Conservation (phyloP, 1,140 invertebrate species). For the Nymphalis io region DNA sequence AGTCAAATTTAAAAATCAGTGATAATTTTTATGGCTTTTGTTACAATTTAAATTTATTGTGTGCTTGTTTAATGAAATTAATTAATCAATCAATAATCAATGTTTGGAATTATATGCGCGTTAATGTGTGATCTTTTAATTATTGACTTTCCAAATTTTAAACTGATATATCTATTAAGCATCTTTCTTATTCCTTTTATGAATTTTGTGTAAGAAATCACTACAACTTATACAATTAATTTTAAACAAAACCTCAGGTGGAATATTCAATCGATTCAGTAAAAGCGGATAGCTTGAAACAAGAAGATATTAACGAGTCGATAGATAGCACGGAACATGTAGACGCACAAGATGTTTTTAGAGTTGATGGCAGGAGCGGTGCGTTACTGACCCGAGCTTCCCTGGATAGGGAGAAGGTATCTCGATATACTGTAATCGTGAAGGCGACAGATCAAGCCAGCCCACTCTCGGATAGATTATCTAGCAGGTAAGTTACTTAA, state of each 20-base stretch:
- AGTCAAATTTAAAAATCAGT: too few species aligned
- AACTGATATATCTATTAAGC: too few species aligned
- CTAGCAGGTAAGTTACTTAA: slow-evolving; percentile 81
- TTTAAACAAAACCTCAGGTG: slow-evolving; percentile 73
- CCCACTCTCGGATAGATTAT: slow-evolving; percentile 85
- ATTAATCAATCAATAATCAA: too few species aligned
- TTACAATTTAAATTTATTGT: too few species aligned
- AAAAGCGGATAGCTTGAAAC: slow-evolving; percentile 80
- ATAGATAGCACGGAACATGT: slow-evolving; percentile 46
- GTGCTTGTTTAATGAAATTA: too few species aligned
- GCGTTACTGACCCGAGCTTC: slow-evolving; percentile 90
- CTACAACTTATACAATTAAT: too few species aligned
- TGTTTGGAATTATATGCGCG: too few species aligned
- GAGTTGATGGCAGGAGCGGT: slow-evolving; percentile 90
- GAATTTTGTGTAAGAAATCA: too few species aligned
- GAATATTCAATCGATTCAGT: slow-evolving; percentile 89
- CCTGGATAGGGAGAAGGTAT: slow-evolving; percentile 93
- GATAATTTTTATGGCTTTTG: too few species aligned
- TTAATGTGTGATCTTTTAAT: too few species aligned
- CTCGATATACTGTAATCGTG: slow-evolving; percentile 92
- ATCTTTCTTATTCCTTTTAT: too few species aligned
- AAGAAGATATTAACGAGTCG: slow-evolving; percentile 71
- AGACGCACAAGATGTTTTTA: slow-evolving; percentile 84
- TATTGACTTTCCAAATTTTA: too few species aligned
- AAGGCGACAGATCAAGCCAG: slow-evolving; percentile 92